Evolutionary conservation across 2,888 invertebrate species (phyloP).

Genomic region (Lottia gigantea): DNA sequence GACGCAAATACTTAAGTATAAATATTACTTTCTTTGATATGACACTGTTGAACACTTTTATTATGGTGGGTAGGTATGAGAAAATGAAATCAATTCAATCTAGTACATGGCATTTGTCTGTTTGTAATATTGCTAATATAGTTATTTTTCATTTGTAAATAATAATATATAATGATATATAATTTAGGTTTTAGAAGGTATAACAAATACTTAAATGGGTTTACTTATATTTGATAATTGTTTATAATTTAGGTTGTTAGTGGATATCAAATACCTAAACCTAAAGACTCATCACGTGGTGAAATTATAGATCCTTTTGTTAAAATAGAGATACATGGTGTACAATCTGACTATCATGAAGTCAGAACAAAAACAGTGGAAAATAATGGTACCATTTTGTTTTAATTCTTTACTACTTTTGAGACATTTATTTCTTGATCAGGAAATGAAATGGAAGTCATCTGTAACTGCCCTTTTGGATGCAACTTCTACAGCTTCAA

Average conservation of each 20-base stretch:
- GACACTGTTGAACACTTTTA: no score
- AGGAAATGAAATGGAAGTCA: not conserved
- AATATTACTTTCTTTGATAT: no score
- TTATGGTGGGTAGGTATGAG: no score
- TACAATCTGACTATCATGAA: conserved; percentile 68
- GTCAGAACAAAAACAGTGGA: conserved; percentile 70
- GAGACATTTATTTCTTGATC: not conserved
- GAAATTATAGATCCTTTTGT: conserved; percentile 73
- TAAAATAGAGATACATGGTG: conserved; percentile 69
- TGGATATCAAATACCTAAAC: conserved; percentile 74
- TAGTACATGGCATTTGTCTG: no score
- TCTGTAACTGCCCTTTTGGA: not conserved
- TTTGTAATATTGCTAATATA: no score
- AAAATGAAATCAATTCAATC: no score
- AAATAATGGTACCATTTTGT: conserved; percentile 71
- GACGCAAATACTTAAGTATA: no score
- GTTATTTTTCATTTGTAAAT: no score
- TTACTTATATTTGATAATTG: not conserved
- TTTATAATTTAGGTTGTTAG: conserved; percentile 69
- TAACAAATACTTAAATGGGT: not conserved
- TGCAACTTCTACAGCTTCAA: not conserved
- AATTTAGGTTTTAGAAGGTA: not conserved
- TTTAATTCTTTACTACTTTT: not conserved
- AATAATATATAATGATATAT: no score
- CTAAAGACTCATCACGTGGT: conserved; percentile 66